A percentile compares a stretch with the other conserved stretches of the same genome.
Evolutionary conservation across 2,888 invertebrate genomes (phyloP).

Genomic region (Polietes domitor): DNA sequence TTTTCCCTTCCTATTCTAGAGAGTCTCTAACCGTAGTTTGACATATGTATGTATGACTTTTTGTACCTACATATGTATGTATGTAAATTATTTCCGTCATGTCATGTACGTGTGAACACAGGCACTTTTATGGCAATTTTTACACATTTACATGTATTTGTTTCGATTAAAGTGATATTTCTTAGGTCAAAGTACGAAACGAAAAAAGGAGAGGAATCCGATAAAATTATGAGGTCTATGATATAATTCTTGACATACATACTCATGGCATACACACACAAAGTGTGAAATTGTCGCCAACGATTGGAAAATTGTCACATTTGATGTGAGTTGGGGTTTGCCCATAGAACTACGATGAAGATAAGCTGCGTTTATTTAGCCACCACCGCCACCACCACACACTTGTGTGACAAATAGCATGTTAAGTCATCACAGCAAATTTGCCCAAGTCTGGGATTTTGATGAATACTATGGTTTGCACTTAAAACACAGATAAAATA

Average conservation of each 20-base stretch:
- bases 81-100: conserved; percentile 7
- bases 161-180: conserved; percentile 4
- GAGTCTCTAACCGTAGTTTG: not conserved
- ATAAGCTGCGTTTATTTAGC: conserved; percentile 4
- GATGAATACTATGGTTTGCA: too few species aligned
- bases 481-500: too few species aligned
- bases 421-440: too few species aligned
- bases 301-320: conserved; percentile 10
- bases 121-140: conserved; percentile 22
- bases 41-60: not conserved
- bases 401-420: too few species aligned
- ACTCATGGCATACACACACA: not conserved
- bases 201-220: not conserved
- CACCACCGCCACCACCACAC: not conserved
- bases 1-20: not conserved
- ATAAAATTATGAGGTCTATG: conserved; percentile 6
- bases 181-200: not conserved
- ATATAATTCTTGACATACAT: conserved; percentile 11
- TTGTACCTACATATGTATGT: not conserved
- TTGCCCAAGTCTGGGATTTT: too few species aligned
- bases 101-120: conserved; percentile 18
- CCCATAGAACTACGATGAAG: not conserved
- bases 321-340: not conserved
- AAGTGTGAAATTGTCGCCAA: not conserved
- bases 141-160: conserved; percentile 1